phyloP scores from a whole-genome alignment of 2,888 invertebrate species.

The Pyralis farinalis region DNA sequence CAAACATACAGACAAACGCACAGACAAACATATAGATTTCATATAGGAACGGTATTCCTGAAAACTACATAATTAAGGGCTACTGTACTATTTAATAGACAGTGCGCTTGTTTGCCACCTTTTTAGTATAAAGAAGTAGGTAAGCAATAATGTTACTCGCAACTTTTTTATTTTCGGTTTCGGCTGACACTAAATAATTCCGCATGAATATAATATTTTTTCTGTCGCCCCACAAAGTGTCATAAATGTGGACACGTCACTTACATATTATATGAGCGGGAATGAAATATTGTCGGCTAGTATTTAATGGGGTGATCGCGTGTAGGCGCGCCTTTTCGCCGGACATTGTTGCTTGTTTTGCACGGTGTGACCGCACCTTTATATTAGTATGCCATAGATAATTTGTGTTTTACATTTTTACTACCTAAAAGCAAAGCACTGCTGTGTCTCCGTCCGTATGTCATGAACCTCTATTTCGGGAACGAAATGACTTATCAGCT shows the following conservation, averaged over 20 bases:
- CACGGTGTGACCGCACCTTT: constrained; percentile 42
- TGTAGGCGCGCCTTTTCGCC: constrained; percentile 57
- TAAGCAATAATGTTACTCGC: constrained; percentile 17
- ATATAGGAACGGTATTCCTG: too few relatives aligned
- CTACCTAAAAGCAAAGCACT: too few relatives aligned
- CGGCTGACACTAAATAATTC: constrained; percentile 45
- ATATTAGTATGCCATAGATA: constrained; percentile 29
- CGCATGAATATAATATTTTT: constrained; percentile 43
- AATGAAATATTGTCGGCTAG: constrained; percentile 58
- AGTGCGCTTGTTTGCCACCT: too few relatives aligned
- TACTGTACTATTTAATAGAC: too few relatives aligned
- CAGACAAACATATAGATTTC: too few relatives aligned
- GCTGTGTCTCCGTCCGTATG: too few relatives aligned
- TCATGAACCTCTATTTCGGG: too few relatives aligned
- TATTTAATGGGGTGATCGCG: constrained; percentile 66
- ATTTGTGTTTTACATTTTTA: constrained; percentile 7
- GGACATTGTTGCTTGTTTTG: constrained; percentile 27
- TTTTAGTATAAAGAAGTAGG: too few relatives aligned
- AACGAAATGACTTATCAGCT: too few relatives aligned
- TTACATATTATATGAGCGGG: constrained; percentile 62
- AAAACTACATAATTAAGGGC: too few relatives aligned
- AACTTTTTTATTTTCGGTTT: constrained; percentile 34
- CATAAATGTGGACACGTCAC: constrained; percentile 64
- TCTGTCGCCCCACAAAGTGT: constrained; percentile 51
- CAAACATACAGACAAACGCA: too few relatives aligned